phyloP scores from a whole-genome alignment of 1,140 invertebrate species.

The Hycleus cichorii region DNA sequence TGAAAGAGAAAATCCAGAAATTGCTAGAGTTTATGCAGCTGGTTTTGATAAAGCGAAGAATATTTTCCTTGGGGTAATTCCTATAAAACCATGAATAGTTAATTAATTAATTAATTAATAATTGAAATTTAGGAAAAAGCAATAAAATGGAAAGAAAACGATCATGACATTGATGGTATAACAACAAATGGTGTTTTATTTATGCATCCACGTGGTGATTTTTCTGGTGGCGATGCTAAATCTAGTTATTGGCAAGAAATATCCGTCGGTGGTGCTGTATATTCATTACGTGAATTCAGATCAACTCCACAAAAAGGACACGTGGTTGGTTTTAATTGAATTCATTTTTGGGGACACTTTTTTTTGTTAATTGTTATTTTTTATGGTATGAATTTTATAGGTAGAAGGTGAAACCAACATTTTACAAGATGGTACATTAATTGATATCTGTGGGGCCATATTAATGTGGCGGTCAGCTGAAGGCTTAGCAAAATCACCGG shows the following conservation, averaged over 20 bases:
- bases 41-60: conserved; percentile 97
- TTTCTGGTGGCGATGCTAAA: conserved; percentile 69
- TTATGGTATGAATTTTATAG: conserved; percentile 34
- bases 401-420: conserved; percentile 83
- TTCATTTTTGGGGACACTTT: neutral
- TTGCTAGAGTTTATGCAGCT: conserved; percentile 92
- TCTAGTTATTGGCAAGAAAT: conserved; percentile 91
- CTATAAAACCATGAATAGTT: conserved; percentile 43
- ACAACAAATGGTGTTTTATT: conserved; percentile 98
- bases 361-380: neutral
- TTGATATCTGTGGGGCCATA: conserved; percentile 99
- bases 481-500: conserved; percentile 89
- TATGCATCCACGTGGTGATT: conserved; percentile 83
- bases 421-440: conserved; percentile 93
- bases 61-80: conserved; percentile 95
- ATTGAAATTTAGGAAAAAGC: conserved; percentile 80
- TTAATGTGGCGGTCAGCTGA: conserved; percentile 95
- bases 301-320: conserved; percentile 87
- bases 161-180: conserved; percentile 89
- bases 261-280: conserved; percentile 93
- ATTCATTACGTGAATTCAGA: conserved; percentile 86
- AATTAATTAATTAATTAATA: too few relatives aligned
- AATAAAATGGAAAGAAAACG: conserved; percentile 96
- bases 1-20: conserved; percentile 82
- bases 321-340: conserved; percentile 45